Percentiles rank a stretch among this genome's conserved stretches.
Conservation (phyloP, 2,888 invertebrate species). For the Megastigmus dorsalis region DNA sequence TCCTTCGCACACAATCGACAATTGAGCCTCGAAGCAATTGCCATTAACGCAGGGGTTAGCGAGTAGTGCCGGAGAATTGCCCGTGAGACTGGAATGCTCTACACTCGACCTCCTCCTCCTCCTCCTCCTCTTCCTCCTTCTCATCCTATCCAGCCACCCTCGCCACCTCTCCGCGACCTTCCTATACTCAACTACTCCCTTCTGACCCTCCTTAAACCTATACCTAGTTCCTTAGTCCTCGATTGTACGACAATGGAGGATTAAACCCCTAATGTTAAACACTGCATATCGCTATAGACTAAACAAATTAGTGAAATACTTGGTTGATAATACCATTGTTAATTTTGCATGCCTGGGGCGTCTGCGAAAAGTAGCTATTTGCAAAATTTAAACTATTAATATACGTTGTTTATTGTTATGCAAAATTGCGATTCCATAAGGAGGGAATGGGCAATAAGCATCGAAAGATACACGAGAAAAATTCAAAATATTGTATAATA, state of each 20-base stretch:
- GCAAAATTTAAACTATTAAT: no score
- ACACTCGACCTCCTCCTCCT: background rate
- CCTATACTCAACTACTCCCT: constrained; percentile 2
- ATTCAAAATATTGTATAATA: no score
- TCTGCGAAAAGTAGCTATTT: no score
- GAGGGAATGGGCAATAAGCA: no score
- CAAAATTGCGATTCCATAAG: no score
- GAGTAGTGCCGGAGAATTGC: background rate
- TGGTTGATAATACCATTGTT: no score
- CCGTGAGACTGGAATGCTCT: constrained; percentile 6
- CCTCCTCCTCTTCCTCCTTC: no score
- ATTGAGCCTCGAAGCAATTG: constrained; percentile 27
- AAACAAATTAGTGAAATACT: no score
- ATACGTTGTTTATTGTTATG: no score
- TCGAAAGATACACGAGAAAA: no score
- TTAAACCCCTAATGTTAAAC: background rate
- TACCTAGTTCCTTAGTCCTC: background rate
- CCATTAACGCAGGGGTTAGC: constrained; percentile 18
- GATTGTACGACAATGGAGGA: constrained; percentile 6
- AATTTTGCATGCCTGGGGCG: no score
- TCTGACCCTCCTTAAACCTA: constrained; percentile 11
- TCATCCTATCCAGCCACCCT: background rate
- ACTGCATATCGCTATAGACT: no score
- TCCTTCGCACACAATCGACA: constrained; percentile 33
- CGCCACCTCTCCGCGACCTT: background rate